Evolutionary conservation across 2,888 invertebrate genomes (phyloP), one percentile per base, ranked within the genome.

Genomic region (Phaedon cochleariae): DNA sequence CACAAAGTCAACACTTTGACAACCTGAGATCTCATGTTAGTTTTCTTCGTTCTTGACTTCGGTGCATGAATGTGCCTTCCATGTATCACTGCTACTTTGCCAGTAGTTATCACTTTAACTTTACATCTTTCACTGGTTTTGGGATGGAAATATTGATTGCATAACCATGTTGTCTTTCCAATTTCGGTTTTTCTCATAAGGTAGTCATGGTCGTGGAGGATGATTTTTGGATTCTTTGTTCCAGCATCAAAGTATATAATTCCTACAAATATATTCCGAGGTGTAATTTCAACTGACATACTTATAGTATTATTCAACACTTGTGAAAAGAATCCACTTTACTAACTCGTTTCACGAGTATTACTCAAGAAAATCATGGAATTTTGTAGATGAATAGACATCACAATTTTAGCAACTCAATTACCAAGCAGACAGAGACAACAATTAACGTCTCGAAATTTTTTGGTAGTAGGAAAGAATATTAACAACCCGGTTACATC

Each of bases 171-270:
- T 2, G 76, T 76, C 21, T 65, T 68, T 6, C 66, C 68, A 3
- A 62, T 29, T 53, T 73, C 70, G 22, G 59, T 57, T 48, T 55
- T 65, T 9, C 61, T 59, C 64, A 75, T 69, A 26, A 74, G 55
- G 51, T 74, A 77, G 49, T 74, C 73, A 51, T 74, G 68, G 41
- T 72, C 64, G 17, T 71, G 62, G 12, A 76, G 51, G 3, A 77
- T 70, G 18, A 77, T 73, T 68, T 74, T 77, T 1, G 76, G 76
- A 53, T 77, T 71, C 60, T 75, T 77, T 21, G 69, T 69, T n/a
- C 74, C 76, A 31, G 72, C 67, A 21, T 73, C 73, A 52, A 76
- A 76, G 62, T 73, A 75, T 21, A 76, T 75, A 10, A 69, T 18
- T 51, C 73, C 76, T 76, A 66, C 57, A 76, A 76, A 22, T 55